Evolutionary conservation across 2,797 vertebrate species (phyloP).

Genomic region (Phataginus tetradactyla): DNA sequence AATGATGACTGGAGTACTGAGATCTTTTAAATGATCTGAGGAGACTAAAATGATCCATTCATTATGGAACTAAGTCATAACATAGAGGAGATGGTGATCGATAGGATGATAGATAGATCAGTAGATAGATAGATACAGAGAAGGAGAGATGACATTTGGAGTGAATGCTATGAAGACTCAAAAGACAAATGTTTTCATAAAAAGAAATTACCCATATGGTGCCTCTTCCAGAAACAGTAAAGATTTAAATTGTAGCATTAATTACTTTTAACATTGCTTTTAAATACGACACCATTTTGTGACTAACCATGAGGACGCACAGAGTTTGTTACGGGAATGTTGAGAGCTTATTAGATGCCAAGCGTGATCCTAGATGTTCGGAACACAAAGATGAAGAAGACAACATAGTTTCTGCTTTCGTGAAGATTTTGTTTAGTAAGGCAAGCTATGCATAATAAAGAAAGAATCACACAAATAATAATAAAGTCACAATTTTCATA

Average conservation of each 20-base stretch:
- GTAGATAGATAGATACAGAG: not conserved
- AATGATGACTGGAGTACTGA: not conserved
- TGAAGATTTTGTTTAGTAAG: not conserved
- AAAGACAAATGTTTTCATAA: not conserved
- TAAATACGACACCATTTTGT: not conserved
- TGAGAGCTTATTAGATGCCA: not conserved
- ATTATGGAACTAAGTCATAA: not conserved
- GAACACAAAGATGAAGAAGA: not conserved
- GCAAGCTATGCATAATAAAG: not conserved
- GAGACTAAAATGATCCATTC: not conserved
- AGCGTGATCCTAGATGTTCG: not conserved
- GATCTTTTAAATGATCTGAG: not conserved
- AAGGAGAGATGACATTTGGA: not conserved
- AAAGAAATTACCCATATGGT: not conserved
- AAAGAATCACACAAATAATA: not conserved
- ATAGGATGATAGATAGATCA: not conserved
- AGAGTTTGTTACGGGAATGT: not conserved
- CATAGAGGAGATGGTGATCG: not conserved
- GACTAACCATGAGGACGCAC: not conserved
- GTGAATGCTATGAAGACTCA: not conserved
- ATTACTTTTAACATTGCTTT: constrained; percentile 30
- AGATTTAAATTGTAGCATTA: not conserved
- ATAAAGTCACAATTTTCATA: not conserved
- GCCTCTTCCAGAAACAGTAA: not conserved
- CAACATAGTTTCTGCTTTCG: not conserved